Conservation (phyloP, 2,113 vertebrate genomes). For the Ochotona curzoniae region DNA sequence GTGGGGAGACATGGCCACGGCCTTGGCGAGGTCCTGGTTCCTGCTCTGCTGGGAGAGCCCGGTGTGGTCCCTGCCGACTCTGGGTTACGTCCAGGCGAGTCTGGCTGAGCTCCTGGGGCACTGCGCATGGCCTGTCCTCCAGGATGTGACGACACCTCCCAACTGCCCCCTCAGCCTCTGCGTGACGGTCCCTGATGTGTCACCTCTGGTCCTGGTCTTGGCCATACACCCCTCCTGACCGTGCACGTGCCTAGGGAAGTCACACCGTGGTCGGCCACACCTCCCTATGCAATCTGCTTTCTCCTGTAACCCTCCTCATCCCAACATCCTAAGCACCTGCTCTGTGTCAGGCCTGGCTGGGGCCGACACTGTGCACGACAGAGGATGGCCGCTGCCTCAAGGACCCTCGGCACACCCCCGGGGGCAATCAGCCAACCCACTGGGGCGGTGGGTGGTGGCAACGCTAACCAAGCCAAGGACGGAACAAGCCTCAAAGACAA, state of each 20-base stretch:
- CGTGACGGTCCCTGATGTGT: background rate
- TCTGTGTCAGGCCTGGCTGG: background rate
- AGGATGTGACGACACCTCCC: background rate
- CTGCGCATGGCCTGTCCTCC: background rate
- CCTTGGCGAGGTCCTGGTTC: background rate
- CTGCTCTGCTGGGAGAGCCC: background rate
- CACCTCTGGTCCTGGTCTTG: background rate
- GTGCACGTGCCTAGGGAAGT: rapidly evolving
- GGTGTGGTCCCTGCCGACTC: background rate
- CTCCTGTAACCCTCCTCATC: background rate
- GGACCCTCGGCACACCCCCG: background rate
- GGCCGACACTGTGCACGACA: background rate
- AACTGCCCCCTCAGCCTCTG: background rate
- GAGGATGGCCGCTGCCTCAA: background rate
- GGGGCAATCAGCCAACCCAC: rapidly evolving
- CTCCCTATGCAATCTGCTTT: background rate
- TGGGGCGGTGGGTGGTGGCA: background rate
- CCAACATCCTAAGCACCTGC: background rate
- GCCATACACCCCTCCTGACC: background rate
- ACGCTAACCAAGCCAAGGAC: background rate
- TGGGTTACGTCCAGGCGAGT: background rate
- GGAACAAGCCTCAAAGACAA: background rate
- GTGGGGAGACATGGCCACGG: background rate
- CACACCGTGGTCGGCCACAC: background rate
- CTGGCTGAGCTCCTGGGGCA: background rate